Evolutionary conservation across 2,797 vertebrate species (phyloP).

Genomic region (Chelidonichthys spinosus): DNA sequence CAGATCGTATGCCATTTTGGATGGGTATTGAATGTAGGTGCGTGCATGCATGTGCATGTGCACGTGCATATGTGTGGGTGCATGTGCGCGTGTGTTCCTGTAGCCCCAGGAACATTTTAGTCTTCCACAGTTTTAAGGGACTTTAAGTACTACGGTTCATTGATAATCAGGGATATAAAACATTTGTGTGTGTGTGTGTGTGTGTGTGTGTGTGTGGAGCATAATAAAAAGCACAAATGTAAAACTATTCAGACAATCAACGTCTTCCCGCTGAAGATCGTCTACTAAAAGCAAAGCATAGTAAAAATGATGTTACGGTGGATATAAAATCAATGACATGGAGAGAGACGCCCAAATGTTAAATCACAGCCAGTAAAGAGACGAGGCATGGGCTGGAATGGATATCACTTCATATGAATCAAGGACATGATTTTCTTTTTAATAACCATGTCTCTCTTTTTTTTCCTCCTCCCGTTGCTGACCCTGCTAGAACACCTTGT

Average conservation of each 20-base stretch:
- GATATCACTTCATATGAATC: not conserved
- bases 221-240: not conserved
- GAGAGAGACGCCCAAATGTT: constrained; percentile 22
- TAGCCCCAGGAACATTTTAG: constrained; percentile 3
- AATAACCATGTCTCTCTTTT: not conserved
- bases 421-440: not conserved
- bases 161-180: not conserved
- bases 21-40: constrained; percentile 45
- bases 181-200: not conserved
- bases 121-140: not conserved
- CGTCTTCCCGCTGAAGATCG: constrained; percentile 2
- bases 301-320: not conserved
- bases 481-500: constrained; percentile 75
- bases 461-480: not conserved
- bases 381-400: constrained; percentile 4
- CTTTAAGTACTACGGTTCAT: constrained; percentile 15
- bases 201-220: not conserved
- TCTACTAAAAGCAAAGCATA: constrained; percentile 12
- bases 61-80: constrained; percentile 18
- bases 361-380: constrained; percentile 15
- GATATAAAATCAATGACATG: constrained; percentile 28
- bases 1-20: constrained; percentile 72
- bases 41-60: constrained; percentile 17
- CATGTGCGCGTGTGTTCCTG: constrained; percentile 4
- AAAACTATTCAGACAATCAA: constrained; percentile 15